Conservation (phyloP, 2,797 vertebrate species). For the Microcaecilia unicolor region DNA sequence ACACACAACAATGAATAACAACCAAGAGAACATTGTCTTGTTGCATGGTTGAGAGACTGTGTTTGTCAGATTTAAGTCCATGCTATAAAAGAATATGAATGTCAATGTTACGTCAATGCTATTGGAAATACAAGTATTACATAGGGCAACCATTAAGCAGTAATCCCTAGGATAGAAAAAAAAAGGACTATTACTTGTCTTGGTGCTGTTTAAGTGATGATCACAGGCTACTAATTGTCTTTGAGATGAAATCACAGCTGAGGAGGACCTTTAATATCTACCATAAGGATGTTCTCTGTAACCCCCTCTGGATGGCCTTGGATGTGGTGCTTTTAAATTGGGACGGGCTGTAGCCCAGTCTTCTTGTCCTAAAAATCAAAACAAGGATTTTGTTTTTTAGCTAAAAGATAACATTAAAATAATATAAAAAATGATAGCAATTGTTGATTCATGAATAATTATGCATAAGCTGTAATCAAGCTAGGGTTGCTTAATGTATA, state of each 20-base stretch:
- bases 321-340: constrained; percentile 82
- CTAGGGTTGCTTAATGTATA: no score
- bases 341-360: constrained; percentile 81
- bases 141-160: constrained; percentile 54
- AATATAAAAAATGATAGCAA: no score
- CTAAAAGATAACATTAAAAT: no score
- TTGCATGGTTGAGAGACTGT: constrained; percentile 55
- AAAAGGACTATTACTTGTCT: constrained; percentile 76
- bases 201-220: constrained; percentile 69
- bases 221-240: constrained; percentile 68
- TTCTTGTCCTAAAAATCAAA: constrained; percentile 74
- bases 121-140: constrained; percentile 59
- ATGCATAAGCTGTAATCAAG: no score
- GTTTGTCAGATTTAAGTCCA: constrained; percentile 52
- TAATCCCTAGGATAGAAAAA: constrained; percentile 62
- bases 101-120: constrained; percentile 50
- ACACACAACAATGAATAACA: constrained; percentile 71
- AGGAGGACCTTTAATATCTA: constrained; percentile 98
- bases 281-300: constrained; percentile 98
- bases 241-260: constrained; percentile 71
- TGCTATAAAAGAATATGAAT: constrained; percentile 59
- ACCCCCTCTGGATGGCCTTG: constrained; percentile 84
- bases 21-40: constrained; percentile 65
- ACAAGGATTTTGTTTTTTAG: no score
- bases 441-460: no score